phyloP scores from a whole-genome alignment of 1,140 invertebrate species.

The Drosophila nikananu region DNA sequence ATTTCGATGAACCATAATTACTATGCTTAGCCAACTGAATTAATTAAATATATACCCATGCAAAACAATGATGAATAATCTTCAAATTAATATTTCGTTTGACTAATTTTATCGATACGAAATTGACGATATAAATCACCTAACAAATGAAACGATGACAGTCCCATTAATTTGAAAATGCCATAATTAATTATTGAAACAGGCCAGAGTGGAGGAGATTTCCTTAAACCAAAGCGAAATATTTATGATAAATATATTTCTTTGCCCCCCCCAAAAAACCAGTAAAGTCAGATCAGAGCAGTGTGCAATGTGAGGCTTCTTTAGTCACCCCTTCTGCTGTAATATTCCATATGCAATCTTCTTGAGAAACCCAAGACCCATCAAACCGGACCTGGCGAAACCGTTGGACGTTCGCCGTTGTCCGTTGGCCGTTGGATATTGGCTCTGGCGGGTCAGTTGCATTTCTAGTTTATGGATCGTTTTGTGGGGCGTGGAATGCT shows the following conservation, averaged over 20 bases:
- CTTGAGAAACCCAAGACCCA: conserved; percentile 39
- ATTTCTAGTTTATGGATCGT: conserved; percentile 51
- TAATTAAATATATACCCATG: conserved; percentile 8
- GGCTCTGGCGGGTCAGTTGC: conserved; percentile 39
- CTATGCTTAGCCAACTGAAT: background rate
- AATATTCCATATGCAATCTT: conserved; percentile 61
- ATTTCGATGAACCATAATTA: background rate
- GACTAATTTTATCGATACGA: conserved; percentile 1
- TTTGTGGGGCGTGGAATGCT: conserved; percentile 67
- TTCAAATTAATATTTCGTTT: conserved; percentile 8
- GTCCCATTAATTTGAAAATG: background rate
- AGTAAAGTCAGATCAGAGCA: background rate
- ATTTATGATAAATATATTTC: background rate
- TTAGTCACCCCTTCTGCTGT: conserved; percentile 17
- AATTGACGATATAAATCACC: conserved; percentile 2
- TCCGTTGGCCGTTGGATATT: conserved; percentile 44
- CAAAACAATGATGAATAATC: conserved; percentile 4
- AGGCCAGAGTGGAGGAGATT: background rate
- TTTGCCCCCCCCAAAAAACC: conserved; percentile 1
- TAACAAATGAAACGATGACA: conserved; percentile 14
- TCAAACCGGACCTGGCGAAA: conserved; percentile 49
- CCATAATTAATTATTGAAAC: conserved; percentile 5
- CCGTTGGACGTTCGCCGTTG: conserved; percentile 36
- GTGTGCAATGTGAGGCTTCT: background rate
- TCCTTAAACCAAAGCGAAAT: background rate